These are phyloP conservation scores for Callipepla squamata DNA, from an alignment of 2,113 vertebrate genomes.

Conservation along the genomic window DNA sequence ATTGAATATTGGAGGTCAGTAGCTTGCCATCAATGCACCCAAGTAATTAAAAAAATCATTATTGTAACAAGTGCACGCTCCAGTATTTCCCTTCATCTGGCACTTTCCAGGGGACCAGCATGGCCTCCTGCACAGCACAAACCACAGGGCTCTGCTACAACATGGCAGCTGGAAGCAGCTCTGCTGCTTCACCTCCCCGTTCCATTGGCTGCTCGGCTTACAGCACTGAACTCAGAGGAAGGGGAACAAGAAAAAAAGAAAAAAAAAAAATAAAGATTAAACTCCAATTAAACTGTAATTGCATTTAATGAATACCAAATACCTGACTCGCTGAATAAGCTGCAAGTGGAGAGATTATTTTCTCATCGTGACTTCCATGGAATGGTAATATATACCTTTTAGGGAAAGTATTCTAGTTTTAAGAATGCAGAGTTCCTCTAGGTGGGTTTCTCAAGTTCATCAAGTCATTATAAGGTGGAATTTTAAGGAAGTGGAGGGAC, in stretches of 20 bases:
- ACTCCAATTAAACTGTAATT: conserved; percentile 86
- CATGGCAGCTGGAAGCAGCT: background rate
- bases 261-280: conserved; percentile 68
- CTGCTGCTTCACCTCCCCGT: background rate
- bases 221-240: conserved; percentile 5
- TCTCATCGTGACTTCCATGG: conserved; percentile 74
- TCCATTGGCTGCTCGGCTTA: conserved; percentile 36
- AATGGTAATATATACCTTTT: conserved; percentile 84
- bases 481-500: conserved; percentile 75
- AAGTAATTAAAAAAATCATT: conserved; percentile 72
- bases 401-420: conserved; percentile 83
- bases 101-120: background rate
- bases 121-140: background rate
- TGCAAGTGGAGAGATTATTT: conserved; percentile 80
- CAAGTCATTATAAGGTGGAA: conserved; percentile 79
- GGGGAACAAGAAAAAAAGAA: background rate
- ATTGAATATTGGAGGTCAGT: conserved; percentile 62
- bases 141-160: background rate
- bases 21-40: conserved; percentile 57
- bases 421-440: conserved; percentile 76
- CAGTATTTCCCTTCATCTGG: conserved; percentile 39
- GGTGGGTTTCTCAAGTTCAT: conserved; percentile 81
- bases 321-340: conserved; percentile 80
- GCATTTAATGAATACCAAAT: conserved; percentile 84
- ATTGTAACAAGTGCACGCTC: conserved; percentile 42